Percentiles rank a stretch among this genome's conserved stretches.
These are phyloP conservation scores for Heliconius congener DNA, from an alignment of 1,140 invertebrate species.

Conservation along the genomic window DNA sequence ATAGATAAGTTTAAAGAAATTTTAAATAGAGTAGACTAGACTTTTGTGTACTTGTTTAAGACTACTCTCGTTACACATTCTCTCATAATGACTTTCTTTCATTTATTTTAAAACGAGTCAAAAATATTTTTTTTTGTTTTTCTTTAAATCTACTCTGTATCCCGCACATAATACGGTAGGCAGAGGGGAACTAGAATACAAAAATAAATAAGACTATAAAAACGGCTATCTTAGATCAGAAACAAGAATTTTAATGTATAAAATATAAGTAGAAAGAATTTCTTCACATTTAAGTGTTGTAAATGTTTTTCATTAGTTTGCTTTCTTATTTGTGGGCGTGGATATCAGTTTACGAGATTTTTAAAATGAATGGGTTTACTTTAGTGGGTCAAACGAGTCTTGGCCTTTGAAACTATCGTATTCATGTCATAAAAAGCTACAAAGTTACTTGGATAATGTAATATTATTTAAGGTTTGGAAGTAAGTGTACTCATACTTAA, in stretches of 20 bases:
- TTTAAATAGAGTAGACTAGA: too few species aligned
- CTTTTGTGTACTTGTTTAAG: too few species aligned
- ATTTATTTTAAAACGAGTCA: not conserved
- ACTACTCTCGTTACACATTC: not conserved
- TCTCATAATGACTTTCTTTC: too few species aligned
- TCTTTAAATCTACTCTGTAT: too few species aligned
- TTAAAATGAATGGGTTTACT: constrained; percentile 32
- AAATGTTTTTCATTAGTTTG: constrained; percentile 16
- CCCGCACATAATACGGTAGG: too few species aligned
- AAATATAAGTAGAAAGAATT: not conserved
- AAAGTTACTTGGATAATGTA: constrained; percentile 30
- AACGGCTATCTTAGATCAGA: not conserved
- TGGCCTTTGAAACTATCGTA: constrained; percentile 25
- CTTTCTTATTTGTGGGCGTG: constrained; percentile 31
- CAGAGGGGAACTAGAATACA: not conserved
- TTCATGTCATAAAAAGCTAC: constrained; percentile 30
- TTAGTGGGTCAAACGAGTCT: constrained; percentile 29
- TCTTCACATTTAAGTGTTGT: constrained; percentile 9
- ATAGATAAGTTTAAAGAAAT: too few species aligned
- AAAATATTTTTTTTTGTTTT: too few species aligned
- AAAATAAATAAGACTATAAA: not conserved
- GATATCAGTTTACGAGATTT: constrained; percentile 32
- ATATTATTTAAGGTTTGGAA: not conserved
- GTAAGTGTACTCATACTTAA: too few species aligned
- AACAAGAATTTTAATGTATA: not conserved